Conservation (phyloP, 2,888 invertebrate species). For the Pollenia amentaria region DNA sequence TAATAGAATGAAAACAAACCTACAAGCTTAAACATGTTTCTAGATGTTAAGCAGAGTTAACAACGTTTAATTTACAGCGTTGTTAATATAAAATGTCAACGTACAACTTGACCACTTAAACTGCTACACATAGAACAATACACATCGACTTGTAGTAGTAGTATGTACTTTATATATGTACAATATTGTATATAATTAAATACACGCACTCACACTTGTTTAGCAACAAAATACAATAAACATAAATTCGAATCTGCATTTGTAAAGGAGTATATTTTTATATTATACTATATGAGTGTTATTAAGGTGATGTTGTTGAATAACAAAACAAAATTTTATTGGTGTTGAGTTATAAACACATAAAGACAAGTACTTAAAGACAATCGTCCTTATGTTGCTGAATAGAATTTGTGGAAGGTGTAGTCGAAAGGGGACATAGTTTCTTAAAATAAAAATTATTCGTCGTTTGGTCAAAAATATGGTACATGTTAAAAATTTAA, state of each 20-base stretch:
- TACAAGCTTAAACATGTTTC: slow-evolving; percentile 23
- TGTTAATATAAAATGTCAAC: slow-evolving; percentile 74
- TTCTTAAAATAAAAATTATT: too few species aligned
- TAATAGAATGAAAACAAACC: slow-evolving; percentile 23
- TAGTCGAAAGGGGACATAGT: too few species aligned
- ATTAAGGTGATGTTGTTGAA: not conserved
- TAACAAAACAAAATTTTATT: slow-evolving; percentile 12
- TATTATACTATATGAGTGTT: not conserved
- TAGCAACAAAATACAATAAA: slow-evolving; percentile 2
- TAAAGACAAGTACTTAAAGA: not conserved
- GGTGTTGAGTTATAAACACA: slow-evolving; percentile 27
- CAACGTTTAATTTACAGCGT: slow-evolving; percentile 72
- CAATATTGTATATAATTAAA: slow-evolving; percentile 60
- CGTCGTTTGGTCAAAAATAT: too few species aligned
- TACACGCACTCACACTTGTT: slow-evolving; percentile 13
- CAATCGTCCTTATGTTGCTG: not conserved
- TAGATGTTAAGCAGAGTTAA: slow-evolving; percentile 72
- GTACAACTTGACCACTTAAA: slow-evolving; percentile 66
- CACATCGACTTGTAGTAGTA: slow-evolving; percentile 16
- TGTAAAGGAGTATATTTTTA: not conserved
- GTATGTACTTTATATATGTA: slow-evolving; percentile 8
- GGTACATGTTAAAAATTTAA: too few species aligned
- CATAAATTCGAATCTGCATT: slow-evolving; percentile 19
- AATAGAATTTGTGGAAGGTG: too few species aligned
- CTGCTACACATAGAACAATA: slow-evolving; percentile 13